Evolutionary conservation across 2,888 invertebrate species (phyloP), one percentile per base, ranked within the genome.

Genomic region (Agrochola litura): DNA sequence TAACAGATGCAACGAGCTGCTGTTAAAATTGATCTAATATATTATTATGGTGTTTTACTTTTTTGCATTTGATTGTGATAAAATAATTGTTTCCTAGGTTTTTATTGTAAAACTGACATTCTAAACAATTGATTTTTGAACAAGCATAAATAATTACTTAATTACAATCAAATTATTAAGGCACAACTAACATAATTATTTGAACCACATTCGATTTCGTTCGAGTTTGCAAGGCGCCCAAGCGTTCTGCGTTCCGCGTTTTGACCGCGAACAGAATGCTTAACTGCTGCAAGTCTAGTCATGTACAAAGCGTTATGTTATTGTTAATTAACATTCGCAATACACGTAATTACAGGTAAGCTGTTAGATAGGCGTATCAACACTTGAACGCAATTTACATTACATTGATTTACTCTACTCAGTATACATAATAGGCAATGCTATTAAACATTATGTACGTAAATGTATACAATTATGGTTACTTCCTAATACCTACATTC

Each of bases 1-100:
- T 83, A 70, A 76, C 75, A 77, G 77, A 81, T 81, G 82, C 82
- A 73, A 70, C 69, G 73, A 65, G 63, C 72, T 82, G 46, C 66
- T 64, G 74, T 83, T 83, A 83, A 54, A 56, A 1, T 54, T 30
- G 0, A n/a, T 64, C 46, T 58, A 25, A 37, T 25, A n/a, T 19
- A 56, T 61, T 56, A 64, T 69, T 60, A 9, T n/a, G 6, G 8
- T 19, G 9, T 6, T 69, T 6, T 58, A 52, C 46, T 69, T 52
- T 75, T 5, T 52, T 70, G 61, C 12, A 8, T 30, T 58, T 58
- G 58, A 58, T 14, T 25, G 6, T 58, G 14, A 25, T 58, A 58
- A 58, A 25, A 25, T n/a, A 0, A 58, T 58, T 56, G 56, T n/a
- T 56, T 56, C 12, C 4, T 1, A 46, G 22, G n/a, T n/a, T 56